Evolutionary conservation across 2,113 vertebrate species (phyloP).

Genomic region (Perca schrenkii): DNA sequence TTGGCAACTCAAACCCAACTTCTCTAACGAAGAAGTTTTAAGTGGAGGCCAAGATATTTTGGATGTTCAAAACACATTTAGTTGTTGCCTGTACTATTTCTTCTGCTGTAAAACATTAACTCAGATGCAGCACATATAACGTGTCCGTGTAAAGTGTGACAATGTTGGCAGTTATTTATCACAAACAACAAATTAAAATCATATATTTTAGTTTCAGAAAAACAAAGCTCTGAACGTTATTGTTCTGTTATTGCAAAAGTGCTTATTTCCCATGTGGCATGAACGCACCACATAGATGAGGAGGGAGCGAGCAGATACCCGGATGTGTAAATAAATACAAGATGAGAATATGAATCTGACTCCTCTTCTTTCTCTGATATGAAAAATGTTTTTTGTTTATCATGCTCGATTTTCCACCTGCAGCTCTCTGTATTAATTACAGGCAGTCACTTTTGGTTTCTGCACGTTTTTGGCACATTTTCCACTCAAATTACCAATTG

Average conservation of each 20-base stretch:
- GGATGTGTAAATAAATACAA: constrained; percentile 92
- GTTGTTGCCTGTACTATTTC: neutral
- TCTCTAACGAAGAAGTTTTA: neutral
- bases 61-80: neutral
- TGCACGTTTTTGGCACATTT: neutral
- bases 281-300: constrained; percentile 50
- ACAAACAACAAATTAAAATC: neutral
- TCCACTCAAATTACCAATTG: neutral
- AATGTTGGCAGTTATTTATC: neutral
- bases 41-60: neutral
- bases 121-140: neutral
- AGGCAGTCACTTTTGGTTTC: neutral
- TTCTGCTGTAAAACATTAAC: neutral
- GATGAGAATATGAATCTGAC: constrained; percentile 51
- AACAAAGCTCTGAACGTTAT: neutral
- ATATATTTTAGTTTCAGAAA: neutral
- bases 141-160: neutral
- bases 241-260: neutral
- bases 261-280: constrained; percentile 53
- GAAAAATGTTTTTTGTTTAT: accelerated
- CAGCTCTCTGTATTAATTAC: neutral
- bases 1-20: neutral
- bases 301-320: constrained; percentile 71
- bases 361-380: constrained; percentile 1
- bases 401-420: accelerated